Conservation (phyloP, 2,888 invertebrate genomes). For the Ferrisia virgata region DNA sequence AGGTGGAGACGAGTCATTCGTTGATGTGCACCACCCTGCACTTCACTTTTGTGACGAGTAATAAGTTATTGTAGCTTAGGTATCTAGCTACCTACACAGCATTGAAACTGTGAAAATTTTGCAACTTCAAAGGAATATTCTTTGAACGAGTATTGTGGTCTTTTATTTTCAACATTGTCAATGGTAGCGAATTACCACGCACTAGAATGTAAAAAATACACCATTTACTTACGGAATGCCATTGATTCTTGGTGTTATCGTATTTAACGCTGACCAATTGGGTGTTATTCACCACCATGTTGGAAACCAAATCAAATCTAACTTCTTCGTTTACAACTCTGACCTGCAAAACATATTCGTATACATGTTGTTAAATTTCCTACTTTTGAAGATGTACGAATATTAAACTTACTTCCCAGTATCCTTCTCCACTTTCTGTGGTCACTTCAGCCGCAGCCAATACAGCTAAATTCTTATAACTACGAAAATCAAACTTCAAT, state of each 20-base stretch:
- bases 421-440: conserved; percentile 63
- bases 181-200: background rate
- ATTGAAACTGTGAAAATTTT: background rate
- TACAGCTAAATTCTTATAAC: conserved; percentile 76
- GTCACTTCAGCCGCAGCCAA: conserved; percentile 79
- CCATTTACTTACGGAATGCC: conserved; percentile 64
- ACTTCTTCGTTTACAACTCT: conserved; percentile 80
- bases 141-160: background rate
- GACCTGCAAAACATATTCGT: conserved; percentile 57
- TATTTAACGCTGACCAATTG: conserved; percentile 78
- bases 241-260: conserved; percentile 67
- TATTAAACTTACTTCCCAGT: conserved; percentile 72
- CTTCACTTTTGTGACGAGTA: background rate
- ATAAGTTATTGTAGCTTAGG: background rate
- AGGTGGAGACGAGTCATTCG: background rate
- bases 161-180: background rate
- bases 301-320: conserved; percentile 74
- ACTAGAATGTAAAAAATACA: background rate
- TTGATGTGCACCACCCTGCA: background rate
- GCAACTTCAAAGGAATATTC: background rate
- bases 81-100: background rate
- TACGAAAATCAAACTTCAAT: conserved; percentile 82
- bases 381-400: background rate
- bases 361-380: no score
- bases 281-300: conserved; percentile 72